Conservation (phyloP, 1,140 invertebrate genomes). For the Portunus trituberculatus region DNA sequence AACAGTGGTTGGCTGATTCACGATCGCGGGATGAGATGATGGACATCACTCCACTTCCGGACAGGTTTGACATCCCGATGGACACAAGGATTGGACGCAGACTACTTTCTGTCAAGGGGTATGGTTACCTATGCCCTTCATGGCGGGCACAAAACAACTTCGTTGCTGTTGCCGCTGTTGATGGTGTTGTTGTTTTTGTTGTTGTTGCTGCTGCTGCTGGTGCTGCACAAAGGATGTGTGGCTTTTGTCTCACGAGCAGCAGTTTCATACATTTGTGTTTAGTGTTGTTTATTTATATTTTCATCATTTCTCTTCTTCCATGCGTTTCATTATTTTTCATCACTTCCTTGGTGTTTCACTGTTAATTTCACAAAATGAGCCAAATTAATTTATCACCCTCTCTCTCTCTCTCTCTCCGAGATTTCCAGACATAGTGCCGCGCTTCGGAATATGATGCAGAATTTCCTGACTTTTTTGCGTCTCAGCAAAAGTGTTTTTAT, state of each 20-base stretch:
- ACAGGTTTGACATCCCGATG: neutral
- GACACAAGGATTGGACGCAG: neutral
- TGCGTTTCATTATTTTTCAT: neutral
- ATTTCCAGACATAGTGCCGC: neutral
- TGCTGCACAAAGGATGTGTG: neutral
- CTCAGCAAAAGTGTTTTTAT: neutral
- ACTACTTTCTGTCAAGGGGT: neutral
- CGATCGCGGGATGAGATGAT: neutral
- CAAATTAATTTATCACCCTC: neutral
- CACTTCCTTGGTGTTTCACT: neutral
- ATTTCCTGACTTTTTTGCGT: neutral
- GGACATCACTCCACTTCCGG: neutral
- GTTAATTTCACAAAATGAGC: neutral
- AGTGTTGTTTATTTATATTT: neutral
- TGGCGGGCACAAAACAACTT: neutral
- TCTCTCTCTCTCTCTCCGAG: neutral
- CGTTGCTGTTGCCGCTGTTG: neutral
- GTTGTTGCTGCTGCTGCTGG: too few relatives aligned
- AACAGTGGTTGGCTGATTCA: neutral
- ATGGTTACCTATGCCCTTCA: neutral
- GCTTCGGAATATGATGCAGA: neutral
- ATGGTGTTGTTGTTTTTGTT: too few relatives aligned
- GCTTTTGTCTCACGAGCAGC: neutral
- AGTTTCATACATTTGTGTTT: neutral
- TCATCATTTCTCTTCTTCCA: neutral